Conservation (phyloP, 2,113 vertebrate genomes). For the Nicator chloris region DNA sequence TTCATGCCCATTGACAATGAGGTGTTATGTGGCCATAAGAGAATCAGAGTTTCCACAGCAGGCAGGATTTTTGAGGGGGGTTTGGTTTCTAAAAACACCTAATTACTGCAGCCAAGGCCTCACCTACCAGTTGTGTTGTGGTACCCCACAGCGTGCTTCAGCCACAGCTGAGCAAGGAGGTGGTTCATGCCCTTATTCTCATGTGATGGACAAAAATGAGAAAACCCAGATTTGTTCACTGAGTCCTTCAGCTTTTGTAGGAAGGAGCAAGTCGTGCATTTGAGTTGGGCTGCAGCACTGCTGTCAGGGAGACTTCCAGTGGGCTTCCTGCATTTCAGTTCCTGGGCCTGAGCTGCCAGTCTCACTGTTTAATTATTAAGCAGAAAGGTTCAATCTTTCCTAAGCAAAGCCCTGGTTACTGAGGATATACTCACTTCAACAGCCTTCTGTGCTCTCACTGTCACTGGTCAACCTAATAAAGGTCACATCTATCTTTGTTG, state of each 20-base stretch:
- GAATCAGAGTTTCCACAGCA: not conserved
- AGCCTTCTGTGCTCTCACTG: not conserved
- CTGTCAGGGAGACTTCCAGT: not conserved
- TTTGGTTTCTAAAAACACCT: not conserved
- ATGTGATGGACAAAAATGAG: accelerated
- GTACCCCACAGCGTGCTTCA: not conserved
- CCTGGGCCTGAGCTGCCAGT: not conserved
- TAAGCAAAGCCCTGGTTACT: not conserved
- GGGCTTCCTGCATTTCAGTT: not conserved
- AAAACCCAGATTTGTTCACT: not conserved
- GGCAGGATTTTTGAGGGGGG: not conserved
- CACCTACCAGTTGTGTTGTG: not conserved
- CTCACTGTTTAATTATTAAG: not conserved
- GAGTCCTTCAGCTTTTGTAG: not conserved
- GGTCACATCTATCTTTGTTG: not conserved
- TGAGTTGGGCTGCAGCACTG: not conserved
- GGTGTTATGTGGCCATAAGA: not conserved
- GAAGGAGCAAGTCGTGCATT: not conserved
- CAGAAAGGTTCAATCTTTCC: not conserved
- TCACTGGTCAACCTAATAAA: not conserved
- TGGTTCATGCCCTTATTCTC: not conserved
- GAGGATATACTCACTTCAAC: not conserved
- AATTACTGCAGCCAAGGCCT: not conserved
- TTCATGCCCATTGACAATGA: not conserved
- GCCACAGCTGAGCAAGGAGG: not conserved